Conservation (phyloP, 2,113 vertebrate species). For the Antechinus stuartii region DNA sequence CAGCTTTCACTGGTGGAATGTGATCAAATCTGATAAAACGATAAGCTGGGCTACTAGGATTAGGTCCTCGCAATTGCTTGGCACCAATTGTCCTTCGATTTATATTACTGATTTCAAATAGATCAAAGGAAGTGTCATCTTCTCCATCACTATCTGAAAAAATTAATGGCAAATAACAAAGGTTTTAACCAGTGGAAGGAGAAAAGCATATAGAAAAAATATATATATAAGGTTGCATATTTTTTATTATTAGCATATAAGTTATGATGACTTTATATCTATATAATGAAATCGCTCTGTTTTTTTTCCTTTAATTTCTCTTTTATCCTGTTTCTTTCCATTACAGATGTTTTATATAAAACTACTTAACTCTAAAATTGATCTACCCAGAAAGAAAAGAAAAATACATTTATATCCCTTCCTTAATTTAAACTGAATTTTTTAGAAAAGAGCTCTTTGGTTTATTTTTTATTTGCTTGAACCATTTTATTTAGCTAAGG, state of each 20-base stretch:
- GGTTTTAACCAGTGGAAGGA: conserved; percentile 15
- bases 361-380: not conserved
- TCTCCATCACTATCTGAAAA: conserved; percentile 89
- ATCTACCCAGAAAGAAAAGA: not conserved
- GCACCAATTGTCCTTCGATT: conserved; percentile 94
- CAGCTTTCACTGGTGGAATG: conserved; percentile 89
- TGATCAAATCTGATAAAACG: conserved; percentile 97
- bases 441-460: not conserved
- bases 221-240: not conserved
- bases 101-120: conserved; percentile 94
- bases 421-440: not conserved
- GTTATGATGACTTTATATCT: not conserved
- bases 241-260: not conserved
- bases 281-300: not conserved
- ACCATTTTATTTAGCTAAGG: not conserved
- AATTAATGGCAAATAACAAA: conserved; percentile 44
- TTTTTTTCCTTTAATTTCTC: not conserved
- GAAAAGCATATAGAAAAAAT: not conserved
- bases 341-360: not conserved
- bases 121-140: conserved; percentile 90
- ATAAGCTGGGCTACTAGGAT: conserved; percentile 88
- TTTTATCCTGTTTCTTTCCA: not conserved
- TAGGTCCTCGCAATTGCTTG: conserved; percentile 94
- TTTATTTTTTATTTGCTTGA: not conserved
- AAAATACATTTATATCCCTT: not conserved